These are phyloP conservation scores for Paedocypris sp. DNA, from an alignment of 2,113 vertebrate species.

Conservation along the genomic window DNA sequence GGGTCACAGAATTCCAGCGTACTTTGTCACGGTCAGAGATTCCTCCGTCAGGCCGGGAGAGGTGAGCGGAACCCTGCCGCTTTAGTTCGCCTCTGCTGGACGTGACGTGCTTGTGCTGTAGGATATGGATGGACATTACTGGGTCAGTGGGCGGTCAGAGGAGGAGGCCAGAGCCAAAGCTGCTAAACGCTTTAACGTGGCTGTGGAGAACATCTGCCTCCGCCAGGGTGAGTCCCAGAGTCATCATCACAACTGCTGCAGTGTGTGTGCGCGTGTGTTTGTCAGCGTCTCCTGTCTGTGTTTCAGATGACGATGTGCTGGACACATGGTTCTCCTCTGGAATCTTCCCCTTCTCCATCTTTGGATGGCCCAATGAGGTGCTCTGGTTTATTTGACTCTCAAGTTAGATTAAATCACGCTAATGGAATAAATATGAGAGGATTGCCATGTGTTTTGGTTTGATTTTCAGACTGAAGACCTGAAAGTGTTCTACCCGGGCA, in stretches of 20 bases:
- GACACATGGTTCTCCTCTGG: slow-evolving; percentile 89
- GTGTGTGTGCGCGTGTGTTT: not conserved
- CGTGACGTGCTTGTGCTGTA: slow-evolving; percentile 24
- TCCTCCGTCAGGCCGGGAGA: slow-evolving; percentile 67
- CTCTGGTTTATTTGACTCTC: too few relatives aligned
- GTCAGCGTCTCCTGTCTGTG: not conserved
- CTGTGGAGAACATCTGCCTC: slow-evolving; percentile 67
- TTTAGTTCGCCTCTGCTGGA: not conserved
- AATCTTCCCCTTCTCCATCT: slow-evolving; percentile 80
- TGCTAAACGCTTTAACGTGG: slow-evolving; percentile 68
- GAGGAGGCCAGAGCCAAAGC: slow-evolving; percentile 72
- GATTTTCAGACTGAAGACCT: slow-evolving; percentile 62
- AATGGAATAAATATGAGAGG: too few relatives aligned
- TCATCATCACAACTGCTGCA: not conserved
- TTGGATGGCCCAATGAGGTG: slow-evolving; percentile 83
- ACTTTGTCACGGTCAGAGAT: slow-evolving; percentile 71
- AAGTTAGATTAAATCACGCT: too few relatives aligned
- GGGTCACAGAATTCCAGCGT: slow-evolving; percentile 83
- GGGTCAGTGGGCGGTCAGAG: slow-evolving; percentile 74
- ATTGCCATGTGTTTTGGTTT: too few relatives aligned
- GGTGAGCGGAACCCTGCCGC: slow-evolving; percentile 44
- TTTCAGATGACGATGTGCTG: slow-evolving; percentile 71
- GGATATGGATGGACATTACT: slow-evolving; percentile 78
- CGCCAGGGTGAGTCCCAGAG: slow-evolving; percentile 63
- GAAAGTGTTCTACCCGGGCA: slow-evolving; percentile 73